Evolutionary conservation across 2,888 invertebrate species (phyloP).

Genomic region (Parascotia fuliginaria): DNA sequence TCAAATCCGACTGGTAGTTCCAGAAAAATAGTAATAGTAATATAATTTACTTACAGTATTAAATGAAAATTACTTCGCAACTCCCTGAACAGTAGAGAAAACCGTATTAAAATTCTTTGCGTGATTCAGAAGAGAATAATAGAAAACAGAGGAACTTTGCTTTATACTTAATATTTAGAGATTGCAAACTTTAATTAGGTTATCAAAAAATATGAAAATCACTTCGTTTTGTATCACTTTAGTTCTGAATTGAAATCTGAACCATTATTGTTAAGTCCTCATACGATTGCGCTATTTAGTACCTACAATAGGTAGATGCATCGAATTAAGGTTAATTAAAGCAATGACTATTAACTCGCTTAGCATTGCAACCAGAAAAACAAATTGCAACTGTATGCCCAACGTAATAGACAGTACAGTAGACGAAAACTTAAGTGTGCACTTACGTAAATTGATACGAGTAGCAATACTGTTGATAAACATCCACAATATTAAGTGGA

Average conservation of each 20-base stretch:
- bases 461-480: conserved; percentile 39
- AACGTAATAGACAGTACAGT: conserved; percentile 42
- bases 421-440: conserved; percentile 34
- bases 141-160: too few species aligned
- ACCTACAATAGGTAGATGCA: conserved; percentile 63
- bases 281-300: conserved; percentile 54
- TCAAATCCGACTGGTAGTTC: too few species aligned
- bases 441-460: conserved; percentile 53
- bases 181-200: conserved; percentile 22
- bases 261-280: conserved; percentile 37
- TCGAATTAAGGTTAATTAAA: conserved; percentile 78
- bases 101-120: too few species aligned
- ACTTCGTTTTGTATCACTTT: conserved; percentile 10
- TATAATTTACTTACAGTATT: too few species aligned
- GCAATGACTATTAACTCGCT: conserved; percentile 66
- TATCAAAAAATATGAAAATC: conserved; percentile 9
- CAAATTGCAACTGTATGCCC: conserved; percentile 49
- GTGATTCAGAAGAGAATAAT: too few species aligned
- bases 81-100: too few species aligned
- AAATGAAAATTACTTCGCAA: too few species aligned
- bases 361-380: conserved; percentile 41
- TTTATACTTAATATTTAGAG: too few species aligned
- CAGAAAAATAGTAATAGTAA: too few species aligned
- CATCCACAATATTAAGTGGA: conserved; percentile 29
- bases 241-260: conserved; percentile 45